A percentile compares a stretch with the other conserved stretches of the same genome.
phyloP scores from a whole-genome alignment of 2,888 invertebrate species.

The Himalopsyche kuldschensis region DNA sequence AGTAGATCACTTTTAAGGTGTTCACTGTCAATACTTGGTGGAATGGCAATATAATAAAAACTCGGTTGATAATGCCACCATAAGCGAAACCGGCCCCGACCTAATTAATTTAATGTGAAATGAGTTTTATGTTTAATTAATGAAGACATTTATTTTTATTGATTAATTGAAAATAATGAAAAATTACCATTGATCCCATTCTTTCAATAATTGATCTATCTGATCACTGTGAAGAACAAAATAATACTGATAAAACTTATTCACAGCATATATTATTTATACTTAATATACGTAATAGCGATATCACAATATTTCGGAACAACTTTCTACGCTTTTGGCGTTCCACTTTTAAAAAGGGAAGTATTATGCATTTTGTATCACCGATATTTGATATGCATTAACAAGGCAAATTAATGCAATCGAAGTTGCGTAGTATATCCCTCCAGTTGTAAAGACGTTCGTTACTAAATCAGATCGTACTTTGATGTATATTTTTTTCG shows the following conservation, averaged over 20 bases:
- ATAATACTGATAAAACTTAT: background rate
- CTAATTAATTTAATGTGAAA: no score
- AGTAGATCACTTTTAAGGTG: no score
- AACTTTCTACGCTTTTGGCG: background rate
- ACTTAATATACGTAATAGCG: background rate
- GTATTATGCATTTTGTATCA: background rate
- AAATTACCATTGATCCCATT: background rate
- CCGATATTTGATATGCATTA: background rate
- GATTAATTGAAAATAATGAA: no score
- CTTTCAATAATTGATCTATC: background rate
- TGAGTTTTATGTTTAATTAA: no score
- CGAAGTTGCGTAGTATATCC: background rate
- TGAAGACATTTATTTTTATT: no score
- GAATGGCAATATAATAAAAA: no score
- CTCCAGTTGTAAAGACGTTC: background rate
- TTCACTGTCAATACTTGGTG: no score
- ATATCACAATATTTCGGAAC: background rate
- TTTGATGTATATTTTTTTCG: background rate
- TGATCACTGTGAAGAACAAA: background rate
- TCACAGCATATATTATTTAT: background rate
- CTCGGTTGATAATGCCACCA: no score
- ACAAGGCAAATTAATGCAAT: background rate
- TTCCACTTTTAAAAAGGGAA: background rate
- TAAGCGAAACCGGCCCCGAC: no score
- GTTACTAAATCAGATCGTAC: background rate